These are phyloP conservation scores for Tyria jacobaeae DNA, from an alignment of 2,888 invertebrate genomes.

Conservation along the genomic window DNA sequence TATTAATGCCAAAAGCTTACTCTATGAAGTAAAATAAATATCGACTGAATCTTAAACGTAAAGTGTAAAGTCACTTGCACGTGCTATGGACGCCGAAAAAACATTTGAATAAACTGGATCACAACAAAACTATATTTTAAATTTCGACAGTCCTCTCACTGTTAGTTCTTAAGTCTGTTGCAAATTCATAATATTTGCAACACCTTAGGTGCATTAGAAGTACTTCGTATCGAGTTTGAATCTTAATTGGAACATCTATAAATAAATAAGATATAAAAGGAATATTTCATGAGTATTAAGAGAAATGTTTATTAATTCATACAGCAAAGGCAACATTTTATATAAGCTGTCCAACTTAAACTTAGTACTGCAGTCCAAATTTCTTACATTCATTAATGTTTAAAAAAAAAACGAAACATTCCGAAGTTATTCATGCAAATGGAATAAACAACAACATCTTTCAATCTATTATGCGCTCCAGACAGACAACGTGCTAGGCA, in stretches of 20 bases:
- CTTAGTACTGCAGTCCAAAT: neutral
- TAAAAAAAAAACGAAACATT: neutral
- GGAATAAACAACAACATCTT: neutral
- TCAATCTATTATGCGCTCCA: neutral
- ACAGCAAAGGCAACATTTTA: neutral
- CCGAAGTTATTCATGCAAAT: neutral
- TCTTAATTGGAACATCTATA: neutral
- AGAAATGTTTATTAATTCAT: too few species aligned
- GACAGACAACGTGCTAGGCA: neutral
- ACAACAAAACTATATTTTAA: too few species aligned
- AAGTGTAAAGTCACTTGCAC: too few species aligned
- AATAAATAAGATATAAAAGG: neutral
- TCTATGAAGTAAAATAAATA: too few species aligned
- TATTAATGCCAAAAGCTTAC: too few species aligned
- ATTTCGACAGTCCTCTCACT: neutral
- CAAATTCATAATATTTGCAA: too few species aligned
- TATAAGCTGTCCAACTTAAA: neutral
- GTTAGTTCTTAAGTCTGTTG: too few species aligned
- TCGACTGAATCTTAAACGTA: too few species aligned
- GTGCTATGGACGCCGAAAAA: too few species aligned
- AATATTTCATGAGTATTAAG: too few species aligned
- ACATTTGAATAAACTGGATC: too few species aligned
- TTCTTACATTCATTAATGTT: neutral
- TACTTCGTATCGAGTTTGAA: neutral
- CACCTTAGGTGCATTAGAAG: too few species aligned